A percentile compares a stretch with the other conserved stretches of the same genome.
Evolutionary conservation across 2,797 vertebrate genomes (phyloP).

Genomic region (Acestrorhynchus altus): DNA sequence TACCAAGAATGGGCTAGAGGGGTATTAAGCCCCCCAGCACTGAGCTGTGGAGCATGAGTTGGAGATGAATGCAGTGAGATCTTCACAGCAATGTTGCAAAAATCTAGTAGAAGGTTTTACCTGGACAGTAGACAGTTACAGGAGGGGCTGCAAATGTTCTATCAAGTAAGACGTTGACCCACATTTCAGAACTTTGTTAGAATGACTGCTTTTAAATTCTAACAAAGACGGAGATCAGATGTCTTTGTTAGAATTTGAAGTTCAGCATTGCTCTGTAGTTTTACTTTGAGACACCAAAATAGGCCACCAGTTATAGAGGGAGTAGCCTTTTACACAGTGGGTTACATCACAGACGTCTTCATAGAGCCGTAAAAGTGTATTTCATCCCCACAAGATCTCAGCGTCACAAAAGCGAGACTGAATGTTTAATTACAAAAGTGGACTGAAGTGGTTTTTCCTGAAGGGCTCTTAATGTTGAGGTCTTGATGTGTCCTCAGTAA

Average conservation of each 20-base stretch:
- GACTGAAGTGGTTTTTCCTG: conserved; percentile 9
- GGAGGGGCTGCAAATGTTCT: too few relatives aligned
- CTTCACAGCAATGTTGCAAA: too few relatives aligned
- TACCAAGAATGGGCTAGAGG: too few relatives aligned
- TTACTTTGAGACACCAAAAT: not conserved
- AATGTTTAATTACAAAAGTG: conserved; percentile 9
- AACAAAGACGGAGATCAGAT: not conserved
- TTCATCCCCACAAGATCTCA: not conserved
- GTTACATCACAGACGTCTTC: not conserved
- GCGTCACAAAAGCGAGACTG: not conserved
- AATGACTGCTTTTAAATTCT: not conserved
- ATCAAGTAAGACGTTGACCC: too few relatives aligned
- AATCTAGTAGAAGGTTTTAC: too few relatives aligned
- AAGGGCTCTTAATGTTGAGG: not conserved
- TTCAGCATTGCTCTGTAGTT: not conserved
- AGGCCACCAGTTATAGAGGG: conserved; percentile 7
- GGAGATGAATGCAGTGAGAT: too few relatives aligned
- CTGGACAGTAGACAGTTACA: too few relatives aligned
- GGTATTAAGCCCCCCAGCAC: too few relatives aligned
- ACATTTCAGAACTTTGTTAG: too few relatives aligned
- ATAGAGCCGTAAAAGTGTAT: too few relatives aligned
- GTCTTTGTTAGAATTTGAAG: not conserved
- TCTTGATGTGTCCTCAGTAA: not conserved
- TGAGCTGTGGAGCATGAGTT: too few relatives aligned
- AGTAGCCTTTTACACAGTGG: not conserved